Percentiles rank a stretch among this genome's conserved stretches.
phyloP scores from a whole-genome alignment of 2,888 invertebrate genomes.

The Drosophila siamana region DNA sequence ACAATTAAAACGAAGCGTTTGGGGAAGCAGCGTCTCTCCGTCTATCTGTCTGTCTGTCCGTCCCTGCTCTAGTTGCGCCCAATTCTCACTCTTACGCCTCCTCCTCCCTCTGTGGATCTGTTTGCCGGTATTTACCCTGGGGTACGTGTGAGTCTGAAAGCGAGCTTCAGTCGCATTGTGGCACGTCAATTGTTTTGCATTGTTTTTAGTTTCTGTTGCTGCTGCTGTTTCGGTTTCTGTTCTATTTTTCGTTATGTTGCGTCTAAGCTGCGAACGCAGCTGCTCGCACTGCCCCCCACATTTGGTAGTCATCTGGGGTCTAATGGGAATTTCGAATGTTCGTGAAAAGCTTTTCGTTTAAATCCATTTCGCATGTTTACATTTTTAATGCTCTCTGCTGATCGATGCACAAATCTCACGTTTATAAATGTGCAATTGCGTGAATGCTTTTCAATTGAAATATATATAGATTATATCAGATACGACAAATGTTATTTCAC shows the following conservation, averaged over 20 bases:
- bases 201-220: constrained; percentile 30
- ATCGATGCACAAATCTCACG: constrained; percentile 21
- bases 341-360: constrained; percentile 13
- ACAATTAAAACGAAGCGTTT: constrained; percentile 71
- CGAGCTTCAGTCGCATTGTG: constrained; percentile 51
- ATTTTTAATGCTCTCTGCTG: constrained; percentile 36
- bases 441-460: constrained; percentile 3
- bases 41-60: constrained; percentile 1
- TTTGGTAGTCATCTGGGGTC: constrained; percentile 5
- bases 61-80: background rate
- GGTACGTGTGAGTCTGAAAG: constrained; percentile 70
- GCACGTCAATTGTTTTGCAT: constrained; percentile 68
- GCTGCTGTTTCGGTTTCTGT: background rate
- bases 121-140: constrained; percentile 65
- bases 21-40: constrained; percentile 36
- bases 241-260: constrained; percentile 1
- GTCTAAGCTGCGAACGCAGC: constrained; percentile 15
- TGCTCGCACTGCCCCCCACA: background rate
- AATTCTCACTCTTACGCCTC: constrained; percentile 3
- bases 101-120: constrained; percentile 18
- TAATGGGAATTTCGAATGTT: constrained; percentile 39
- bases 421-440: constrained; percentile 14
- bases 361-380: constrained; percentile 34
- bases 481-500: no score
- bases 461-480: no score